Base-by-base conservation (phyloP, 2,797 vertebrate genomes). In the Onychomys arenicola region DNA sequence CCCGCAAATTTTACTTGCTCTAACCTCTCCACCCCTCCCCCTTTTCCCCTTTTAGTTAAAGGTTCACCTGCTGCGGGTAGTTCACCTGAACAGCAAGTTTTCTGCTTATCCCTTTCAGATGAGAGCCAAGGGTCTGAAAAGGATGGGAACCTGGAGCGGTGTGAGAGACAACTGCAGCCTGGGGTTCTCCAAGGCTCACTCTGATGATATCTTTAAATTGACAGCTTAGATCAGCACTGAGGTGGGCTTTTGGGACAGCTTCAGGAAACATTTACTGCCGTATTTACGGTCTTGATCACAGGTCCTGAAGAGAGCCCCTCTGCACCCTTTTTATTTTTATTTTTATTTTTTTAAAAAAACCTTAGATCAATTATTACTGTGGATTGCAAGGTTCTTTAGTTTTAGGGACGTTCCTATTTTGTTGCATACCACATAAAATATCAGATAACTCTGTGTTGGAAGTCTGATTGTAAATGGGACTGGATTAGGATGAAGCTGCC, bases 401-500 rank as follows among this genome's bases (percentile, higher is more conserved):
- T 91, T 77, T 52, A 43, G 78, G 84, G 37, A 75, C 4, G 69
- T 16, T 80, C 23, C 11, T 52, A 9, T 43, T 69, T 76, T 52
- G n/a, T 21, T 49, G 81, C 59, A 16, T 13, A 67, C 21, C 40
- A 78, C 0, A 3, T 21, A 63, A 75, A 80, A 43, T 49, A 91
- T 19, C 75, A 80, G 40, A 27, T 2, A 37, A 49, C 29, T 84
- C 12, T 55, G 52, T 93, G 92, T 34, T 55, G 73, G 82, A 96
- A 89, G 84, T 92, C 96, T 91, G 71, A 76, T 2, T 59, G 27
- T 96, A 97, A 98, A 98, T 43, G 97, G 97, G 96, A 97, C 81
- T 32, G 40, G n/a, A 49, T 21, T 8, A 73, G 71, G 77, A 59
- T 77, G 76, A 65, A 49, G 43, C 73, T 96, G 96, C 85, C 93